Evolutionary conservation across 1,140 invertebrate genomes (phyloP).

Genomic region (Drosophila simulans): DNA sequence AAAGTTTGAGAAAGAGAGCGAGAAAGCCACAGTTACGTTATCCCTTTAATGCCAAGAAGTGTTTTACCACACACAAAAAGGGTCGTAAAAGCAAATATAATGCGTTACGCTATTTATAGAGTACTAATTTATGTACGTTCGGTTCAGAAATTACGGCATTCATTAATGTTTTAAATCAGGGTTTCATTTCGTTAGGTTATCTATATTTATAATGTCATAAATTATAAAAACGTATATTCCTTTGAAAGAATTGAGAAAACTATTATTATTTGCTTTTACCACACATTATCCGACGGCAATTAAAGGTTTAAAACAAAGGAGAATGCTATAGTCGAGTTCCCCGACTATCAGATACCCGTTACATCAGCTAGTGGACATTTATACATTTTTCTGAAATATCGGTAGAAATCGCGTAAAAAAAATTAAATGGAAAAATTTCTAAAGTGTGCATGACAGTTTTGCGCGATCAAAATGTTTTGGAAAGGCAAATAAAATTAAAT

Average conservation of each 20-base stretch:
- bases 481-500: too few species aligned
- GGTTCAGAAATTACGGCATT: not conserved
- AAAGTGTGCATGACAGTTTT: too few species aligned
- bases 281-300: conserved; percentile 2
- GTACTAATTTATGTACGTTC: not conserved
- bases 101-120: not conserved
- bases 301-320: not conserved
- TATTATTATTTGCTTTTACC: not conserved
- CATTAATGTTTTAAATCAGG: not conserved
- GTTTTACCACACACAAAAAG: not conserved
- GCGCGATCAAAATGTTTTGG: too few species aligned
- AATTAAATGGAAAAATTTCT: too few species aligned
- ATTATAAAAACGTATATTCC: not conserved
- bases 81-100: not conserved
- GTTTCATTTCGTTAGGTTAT: not conserved
- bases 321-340: too few species aligned
- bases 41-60: conserved; percentile 7
- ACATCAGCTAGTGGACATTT: too few species aligned
- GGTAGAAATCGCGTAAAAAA: too few species aligned
- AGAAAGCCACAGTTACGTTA: conserved; percentile 4
- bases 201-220: too few species aligned
- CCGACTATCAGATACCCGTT: too few species aligned
- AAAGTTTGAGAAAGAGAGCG: conserved; percentile 11
- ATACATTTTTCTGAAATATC: too few species aligned
- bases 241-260: not conserved